Evolutionary conservation across 2,888 invertebrate genomes (phyloP).

Genomic region (Eristalis pertinax): DNA sequence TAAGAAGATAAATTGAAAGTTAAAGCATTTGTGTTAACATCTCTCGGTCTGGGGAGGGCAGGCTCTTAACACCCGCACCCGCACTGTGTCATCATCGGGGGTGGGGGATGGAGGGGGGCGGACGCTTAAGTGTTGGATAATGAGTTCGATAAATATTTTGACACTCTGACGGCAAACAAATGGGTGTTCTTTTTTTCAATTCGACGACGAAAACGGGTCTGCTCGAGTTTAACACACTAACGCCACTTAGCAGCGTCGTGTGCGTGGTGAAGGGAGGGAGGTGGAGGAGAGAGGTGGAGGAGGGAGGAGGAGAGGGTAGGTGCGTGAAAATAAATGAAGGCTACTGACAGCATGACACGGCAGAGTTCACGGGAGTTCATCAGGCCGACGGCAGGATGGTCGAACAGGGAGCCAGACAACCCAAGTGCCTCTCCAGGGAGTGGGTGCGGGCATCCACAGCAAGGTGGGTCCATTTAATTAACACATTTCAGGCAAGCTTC

Average conservation of each 20-base stretch:
- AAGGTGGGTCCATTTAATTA: constrained; percentile 23
- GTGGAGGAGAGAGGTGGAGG: constrained; percentile 5
- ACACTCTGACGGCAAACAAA: constrained; percentile 31
- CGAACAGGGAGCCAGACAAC: background rate
- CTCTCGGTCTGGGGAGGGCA: background rate
- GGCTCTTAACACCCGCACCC: background rate
- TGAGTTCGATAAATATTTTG: constrained; percentile 56
- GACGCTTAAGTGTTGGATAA: constrained; percentile 8
- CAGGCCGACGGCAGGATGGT: constrained; percentile 23
- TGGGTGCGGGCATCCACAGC: too few relatives aligned
- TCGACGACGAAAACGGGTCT: background rate
- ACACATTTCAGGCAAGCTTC: constrained; percentile 19
- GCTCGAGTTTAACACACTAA: constrained; percentile 33
- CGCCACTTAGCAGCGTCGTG: constrained; percentile 32
- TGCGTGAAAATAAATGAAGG: constrained; percentile 51
- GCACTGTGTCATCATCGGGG: background rate
- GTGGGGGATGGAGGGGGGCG: background rate
- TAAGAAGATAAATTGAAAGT: background rate
- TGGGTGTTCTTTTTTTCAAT: background rate
- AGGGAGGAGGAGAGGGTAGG: constrained; percentile 11
- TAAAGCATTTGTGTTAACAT: background rate
- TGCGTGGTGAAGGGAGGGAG: background rate
- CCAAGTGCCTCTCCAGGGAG: too few relatives aligned
- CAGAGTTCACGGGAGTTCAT: constrained; percentile 51
- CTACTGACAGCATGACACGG: constrained; percentile 27